phyloP scores from a whole-genome alignment of 2,888 invertebrate genomes.

The Dusona sp. region DNA sequence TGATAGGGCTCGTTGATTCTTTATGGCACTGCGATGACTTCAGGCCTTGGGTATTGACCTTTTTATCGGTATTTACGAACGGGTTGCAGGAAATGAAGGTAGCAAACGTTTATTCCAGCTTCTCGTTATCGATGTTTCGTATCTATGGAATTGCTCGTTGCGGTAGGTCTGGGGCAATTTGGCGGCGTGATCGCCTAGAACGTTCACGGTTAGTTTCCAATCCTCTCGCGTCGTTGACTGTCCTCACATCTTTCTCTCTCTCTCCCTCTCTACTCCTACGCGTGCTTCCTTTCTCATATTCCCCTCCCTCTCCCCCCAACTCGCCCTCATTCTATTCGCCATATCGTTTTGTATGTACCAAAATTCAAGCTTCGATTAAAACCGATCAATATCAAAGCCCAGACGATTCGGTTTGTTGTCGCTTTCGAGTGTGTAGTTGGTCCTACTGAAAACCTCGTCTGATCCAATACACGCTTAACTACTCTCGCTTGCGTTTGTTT shows the following conservation, averaged over 20 bases:
- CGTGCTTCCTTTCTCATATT: conserved; percentile 55
- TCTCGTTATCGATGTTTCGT: conserved; percentile 71
- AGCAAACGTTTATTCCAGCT: conserved; percentile 16
- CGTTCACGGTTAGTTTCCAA: conserved; percentile 56
- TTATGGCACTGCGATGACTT: conserved; percentile 10
- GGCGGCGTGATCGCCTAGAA: conserved; percentile 57
- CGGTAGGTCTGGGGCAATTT: conserved; percentile 73
- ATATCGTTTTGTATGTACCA: conserved; percentile 21
- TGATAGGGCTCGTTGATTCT: background rate
- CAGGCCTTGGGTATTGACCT: conserved; percentile 3
- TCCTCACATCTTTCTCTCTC: conserved; percentile 1
- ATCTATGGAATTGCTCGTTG: conserved; percentile 72
- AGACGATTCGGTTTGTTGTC: conserved; percentile 31
- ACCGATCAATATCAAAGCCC: conserved; percentile 58
- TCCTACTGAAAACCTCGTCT: conserved; percentile 28
- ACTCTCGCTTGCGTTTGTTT: background rate
- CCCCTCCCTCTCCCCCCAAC: background rate
- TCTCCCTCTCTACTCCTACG: background rate
- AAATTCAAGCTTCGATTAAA: conserved; percentile 58
- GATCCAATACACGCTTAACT: background rate
- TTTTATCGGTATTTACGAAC: background rate
- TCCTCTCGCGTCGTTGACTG: conserved; percentile 28
- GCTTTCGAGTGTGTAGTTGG: conserved; percentile 7
- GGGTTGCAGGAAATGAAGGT: conserved; percentile 43
- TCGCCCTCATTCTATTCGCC: conserved; percentile 19